phyloP scores from a whole-genome alignment of 2,797 vertebrate species.

The Valencia hispanica region DNA sequence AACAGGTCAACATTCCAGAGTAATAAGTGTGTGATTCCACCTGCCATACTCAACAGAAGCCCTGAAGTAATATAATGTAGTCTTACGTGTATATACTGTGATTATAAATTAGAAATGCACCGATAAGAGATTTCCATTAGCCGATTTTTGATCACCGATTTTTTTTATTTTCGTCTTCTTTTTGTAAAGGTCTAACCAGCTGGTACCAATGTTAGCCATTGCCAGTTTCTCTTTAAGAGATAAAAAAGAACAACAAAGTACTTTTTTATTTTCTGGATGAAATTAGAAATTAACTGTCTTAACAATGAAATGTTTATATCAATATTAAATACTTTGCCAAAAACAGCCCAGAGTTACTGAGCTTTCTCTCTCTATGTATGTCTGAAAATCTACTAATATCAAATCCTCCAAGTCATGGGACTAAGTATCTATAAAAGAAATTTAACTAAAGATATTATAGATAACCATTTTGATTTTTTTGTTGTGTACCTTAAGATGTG shows the following conservation, averaged over 20 bases:
- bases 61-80: background rate
- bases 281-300: background rate
- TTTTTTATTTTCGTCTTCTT: too few relatives aligned
- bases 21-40: background rate
- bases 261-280: background rate
- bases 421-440: background rate
- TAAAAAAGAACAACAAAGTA: background rate
- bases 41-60: background rate
- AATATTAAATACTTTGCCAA: background rate
- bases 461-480: background rate
- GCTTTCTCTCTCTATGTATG: background rate
- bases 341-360: background rate
- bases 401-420: background rate
- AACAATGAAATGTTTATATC: background rate
- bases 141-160: background rate
- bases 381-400: background rate
- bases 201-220: background rate
- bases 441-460: background rate
- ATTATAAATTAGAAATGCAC: background rate
- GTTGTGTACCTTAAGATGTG: background rate
- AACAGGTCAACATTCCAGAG: slow-evolving; percentile 12
- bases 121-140: background rate
- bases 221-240: background rate
- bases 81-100: background rate
- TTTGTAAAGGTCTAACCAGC: background rate